Evolutionary conservation across 2,797 vertebrate species (phyloP).

Genomic region (Oreortyx pictus): DNA sequence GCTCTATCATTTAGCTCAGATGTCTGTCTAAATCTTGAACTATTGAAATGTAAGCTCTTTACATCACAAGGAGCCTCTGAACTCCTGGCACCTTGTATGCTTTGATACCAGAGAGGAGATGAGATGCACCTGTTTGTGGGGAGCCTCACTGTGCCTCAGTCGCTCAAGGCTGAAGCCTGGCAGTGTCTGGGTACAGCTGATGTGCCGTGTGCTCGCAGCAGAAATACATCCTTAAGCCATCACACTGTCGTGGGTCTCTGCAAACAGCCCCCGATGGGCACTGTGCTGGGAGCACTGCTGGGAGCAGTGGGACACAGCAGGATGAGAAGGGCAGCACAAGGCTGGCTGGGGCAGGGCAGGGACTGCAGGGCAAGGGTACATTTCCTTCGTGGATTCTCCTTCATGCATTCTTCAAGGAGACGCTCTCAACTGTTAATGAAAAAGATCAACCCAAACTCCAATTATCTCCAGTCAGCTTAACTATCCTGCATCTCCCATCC

Average conservation of each 20-base stretch:
- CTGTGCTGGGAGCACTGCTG: too few species aligned
- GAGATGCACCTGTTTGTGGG: fast-evolving
- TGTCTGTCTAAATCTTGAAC: background rate
- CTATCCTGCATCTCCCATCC: too few species aligned
- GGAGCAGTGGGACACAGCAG: too few species aligned
- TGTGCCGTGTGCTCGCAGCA: background rate
- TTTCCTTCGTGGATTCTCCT: too few species aligned
- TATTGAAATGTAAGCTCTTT: fast-evolving
- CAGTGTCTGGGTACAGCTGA: background rate
- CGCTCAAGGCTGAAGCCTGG: background rate
- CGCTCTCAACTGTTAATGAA: background rate
- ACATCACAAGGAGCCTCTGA: background rate
- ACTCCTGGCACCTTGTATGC: fast-evolving
- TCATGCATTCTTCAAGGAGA: background rate
- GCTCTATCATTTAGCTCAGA: background rate
- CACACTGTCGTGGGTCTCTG: background rate
- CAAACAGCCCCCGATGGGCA: background rate
- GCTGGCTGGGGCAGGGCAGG: too few species aligned
- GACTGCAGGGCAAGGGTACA: too few species aligned
- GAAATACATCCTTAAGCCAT: background rate
- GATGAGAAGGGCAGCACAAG: too few species aligned
- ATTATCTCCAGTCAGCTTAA: background rate
- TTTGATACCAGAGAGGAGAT: fast-evolving
- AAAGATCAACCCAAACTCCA: background rate
- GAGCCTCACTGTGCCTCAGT: fast-evolving